These are phyloP conservation scores for Onthophagus taurus DNA, from an alignment of 1,140 invertebrate species.

Conservation along the genomic window DNA sequence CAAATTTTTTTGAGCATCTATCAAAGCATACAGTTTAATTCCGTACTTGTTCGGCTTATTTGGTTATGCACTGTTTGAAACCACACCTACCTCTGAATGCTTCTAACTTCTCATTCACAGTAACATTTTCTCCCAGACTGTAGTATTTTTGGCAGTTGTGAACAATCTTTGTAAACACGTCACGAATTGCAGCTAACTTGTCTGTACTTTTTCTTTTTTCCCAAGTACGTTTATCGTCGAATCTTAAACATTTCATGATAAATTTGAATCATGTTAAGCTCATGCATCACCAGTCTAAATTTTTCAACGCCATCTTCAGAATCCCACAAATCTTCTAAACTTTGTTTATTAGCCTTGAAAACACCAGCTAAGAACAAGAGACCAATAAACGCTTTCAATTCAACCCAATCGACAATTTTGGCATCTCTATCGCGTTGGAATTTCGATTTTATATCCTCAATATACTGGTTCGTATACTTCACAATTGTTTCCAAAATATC, in stretches of 20 bases:
- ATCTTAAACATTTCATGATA: constrained; percentile 21
- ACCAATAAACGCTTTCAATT: constrained; percentile 11
- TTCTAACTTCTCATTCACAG: constrained; percentile 38
- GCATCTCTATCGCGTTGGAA: constrained; percentile 6
- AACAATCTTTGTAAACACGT: constrained; percentile 34
- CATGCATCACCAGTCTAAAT: constrained; percentile 26
- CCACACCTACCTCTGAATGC: constrained; percentile 35
- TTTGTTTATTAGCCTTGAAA: constrained; percentile 21
- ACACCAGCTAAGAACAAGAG: constrained; percentile 25
- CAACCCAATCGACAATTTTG: not conserved
- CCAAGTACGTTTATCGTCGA: constrained; percentile 31
- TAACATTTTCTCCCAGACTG: constrained; percentile 26
- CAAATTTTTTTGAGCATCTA: too few relatives aligned
- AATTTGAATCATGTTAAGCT: constrained; percentile 27
- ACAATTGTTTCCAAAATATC: constrained; percentile 6
- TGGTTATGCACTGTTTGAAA: constrained; percentile 39
- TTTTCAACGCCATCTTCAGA: constrained; percentile 21
- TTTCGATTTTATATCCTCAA: not conserved
- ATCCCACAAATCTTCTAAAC: constrained; percentile 29
- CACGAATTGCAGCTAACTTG: constrained; percentile 31
- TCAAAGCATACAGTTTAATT: too few relatives aligned
- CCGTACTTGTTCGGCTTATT: too few relatives aligned
- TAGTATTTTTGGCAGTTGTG: constrained; percentile 33
- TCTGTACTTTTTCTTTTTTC: constrained; percentile 25
- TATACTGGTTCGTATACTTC: constrained; percentile 9